Evolutionary conservation across 2,113 vertebrate species (phyloP), one percentile per base, ranked within the genome.

Genomic region (Tychaedon coryphoeus): DNA sequence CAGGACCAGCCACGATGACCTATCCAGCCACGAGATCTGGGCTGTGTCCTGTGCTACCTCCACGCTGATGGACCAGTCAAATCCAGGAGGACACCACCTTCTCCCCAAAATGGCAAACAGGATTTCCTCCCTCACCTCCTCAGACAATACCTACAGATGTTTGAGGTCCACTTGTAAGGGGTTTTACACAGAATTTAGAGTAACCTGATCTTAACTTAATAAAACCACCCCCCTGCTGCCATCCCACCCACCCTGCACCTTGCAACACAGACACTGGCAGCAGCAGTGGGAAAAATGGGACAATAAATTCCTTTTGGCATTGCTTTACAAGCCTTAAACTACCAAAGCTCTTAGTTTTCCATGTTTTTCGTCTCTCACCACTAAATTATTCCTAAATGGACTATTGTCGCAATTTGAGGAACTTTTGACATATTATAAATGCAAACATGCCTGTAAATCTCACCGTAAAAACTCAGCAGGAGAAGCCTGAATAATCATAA

Each of bases 381-480:
- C 74, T 95, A 91, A 96, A 93, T 93, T 94, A 76, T 86, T 70
- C 80, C 75, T 93, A 88, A 91, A 95, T 66, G 51, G 36, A 78
- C 83, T 87, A 83, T 91, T 96, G 96, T 93, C 19, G 0, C 3
- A 5, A 94, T 88, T 75, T 77, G 88, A 94, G 61, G 80, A 95
- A 95, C 80, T 91, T 92, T 61, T 84, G 87, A 89, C 92, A 11
- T 31, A 57, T 72, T 92, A 80, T 70, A 95, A 96, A 94, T 92
- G 91, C 95, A 96, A 96, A 88, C 82, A 40, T n/a, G 71, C 36
- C 77, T 67, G 34, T 92, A 94, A 90, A 96, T 96, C 88, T 95
- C 85, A n/a, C 74, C 51, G 94, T 70, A 94, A 96, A 96, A 94
- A 62, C 69, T 93, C 78, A 89, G 45, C 84, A 91, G 24, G 51